Evolutionary conservation across 2,888 invertebrate genomes (phyloP), one percentile per base, ranked within the genome.

Genomic region (Drepana falcataria): DNA sequence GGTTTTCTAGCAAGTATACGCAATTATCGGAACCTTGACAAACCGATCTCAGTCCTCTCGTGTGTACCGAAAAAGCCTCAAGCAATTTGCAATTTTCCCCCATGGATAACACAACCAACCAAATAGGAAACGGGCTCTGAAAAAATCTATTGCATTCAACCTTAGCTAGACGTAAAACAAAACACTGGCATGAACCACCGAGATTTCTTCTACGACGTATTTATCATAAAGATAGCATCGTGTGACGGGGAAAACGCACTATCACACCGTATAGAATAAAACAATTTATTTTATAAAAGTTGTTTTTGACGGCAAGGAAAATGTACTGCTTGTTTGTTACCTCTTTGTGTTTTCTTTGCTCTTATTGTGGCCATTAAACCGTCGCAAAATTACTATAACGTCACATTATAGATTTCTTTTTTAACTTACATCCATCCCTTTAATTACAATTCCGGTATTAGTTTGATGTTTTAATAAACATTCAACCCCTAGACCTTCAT

Each of bases 201-300:
- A 44, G 44, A 44, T 9, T 9, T 9, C 9, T 3, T 7, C 9
- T 44, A 9, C 2, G 2, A 9, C 44, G 9, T 44, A 9, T 44
- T 9, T 44, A 9, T 35, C 35, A 7, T 35, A 35, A 35, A 3
- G 35, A 40, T n/a, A 37, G 37, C 5, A 49, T 37, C 40, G 1
- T 7, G 49, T 2, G 2, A 5, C 41, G 53, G 48, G 60, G 62
- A 65, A 60, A 63, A 54, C 53, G 52, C 9, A 44, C 3, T 57
- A 66, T 68, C 69, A 59, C 66, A 64, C 68, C 64, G 69, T 77
- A 83, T 77, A 69, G 74, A 78, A 81, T 79, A 81, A 83, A 75
- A 82, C 73, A 79, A 81, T 84, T 85, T 83, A 78, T 82, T 81
- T 79, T 77, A 80, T 76, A 82, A 77, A 81, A 81, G 81, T 83